Base-by-base conservation (phyloP, 2,797 vertebrate species). In the Trachurus trachurus region DNA sequence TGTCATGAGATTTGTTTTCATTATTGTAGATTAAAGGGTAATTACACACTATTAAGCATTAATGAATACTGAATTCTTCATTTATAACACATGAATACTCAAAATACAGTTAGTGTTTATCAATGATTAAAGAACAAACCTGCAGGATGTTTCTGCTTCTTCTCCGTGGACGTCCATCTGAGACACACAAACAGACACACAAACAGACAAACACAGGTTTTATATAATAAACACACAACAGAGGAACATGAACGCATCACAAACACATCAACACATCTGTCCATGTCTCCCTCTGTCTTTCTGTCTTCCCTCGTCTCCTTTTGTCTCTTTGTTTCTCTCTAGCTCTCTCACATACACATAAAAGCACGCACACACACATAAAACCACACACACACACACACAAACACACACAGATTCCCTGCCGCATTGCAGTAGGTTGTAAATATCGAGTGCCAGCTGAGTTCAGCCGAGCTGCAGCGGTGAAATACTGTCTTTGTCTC, bases 381-480 rank as follows among this genome's bases (percentile, higher is more conserved):
- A 63, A 74, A 61, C 66, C 69, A 63, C 57, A 59, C 49, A 60
- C 74, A 54, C 71, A 66, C 72, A 72, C 78, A 70, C 82, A 78
- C 79, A 72, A 79, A 82, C 80, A 75, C 71, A 59, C 60, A 65
- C 9, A 76, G n/a, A 82, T 54, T 76, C 78, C 66, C 73, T 94
- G 92, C 93, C 93, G 93, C 93, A 94, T 94, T 94, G 93, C 93
- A 92, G 93, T 90, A 82, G 92, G 93, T 81, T 93, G 93, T 94
- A 94, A 94, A 94, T 93, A 91, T 64, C 90, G 78, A 74, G 77
- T 88, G 92, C 77, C 90, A 92, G 87, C 89, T 86, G 88, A 92
- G 93, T 88, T 81, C 78, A 62, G 74, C 74, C 75, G 87, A 89
- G 78, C 86, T 84, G 78, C 79, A 63, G 56, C 83, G 78, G 79